These are phyloP conservation scores for Drosophila takahashii DNA, from an alignment of 1,140 invertebrate species.

Conservation along the genomic window DNA sequence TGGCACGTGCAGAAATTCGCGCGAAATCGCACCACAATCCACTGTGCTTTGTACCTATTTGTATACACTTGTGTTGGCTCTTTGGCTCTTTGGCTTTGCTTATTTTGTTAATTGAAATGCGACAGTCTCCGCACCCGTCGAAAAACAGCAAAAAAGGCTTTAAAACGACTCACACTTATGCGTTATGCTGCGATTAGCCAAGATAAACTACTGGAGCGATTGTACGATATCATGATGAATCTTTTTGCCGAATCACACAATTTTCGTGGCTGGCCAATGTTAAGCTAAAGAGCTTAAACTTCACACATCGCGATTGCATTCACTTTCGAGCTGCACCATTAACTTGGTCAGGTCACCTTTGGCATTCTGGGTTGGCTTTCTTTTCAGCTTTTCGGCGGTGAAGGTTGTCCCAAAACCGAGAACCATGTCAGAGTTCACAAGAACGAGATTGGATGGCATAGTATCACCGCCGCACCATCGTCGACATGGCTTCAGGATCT, in stretches of 20 bases:
- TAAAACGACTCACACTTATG: conserved; percentile 11
- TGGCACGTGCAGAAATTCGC: conserved; percentile 54
- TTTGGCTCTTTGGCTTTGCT: conserved; percentile 55
- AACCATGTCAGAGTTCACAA: conserved; percentile 36
- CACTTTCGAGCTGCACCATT: conserved; percentile 48
- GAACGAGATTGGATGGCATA: conserved; percentile 22
- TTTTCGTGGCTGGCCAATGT: conserved; percentile 35
- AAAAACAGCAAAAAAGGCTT: conserved; percentile 1
- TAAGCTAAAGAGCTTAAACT: conserved; percentile 11
- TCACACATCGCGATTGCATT: conserved; percentile 43
- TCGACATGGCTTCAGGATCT: conserved; percentile 7
- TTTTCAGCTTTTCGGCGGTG: conserved; percentile 33
- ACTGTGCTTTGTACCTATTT: conserved; percentile 9
- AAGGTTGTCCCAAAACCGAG: conserved; percentile 37
- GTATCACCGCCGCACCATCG: not conserved
- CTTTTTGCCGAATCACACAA: conserved; percentile 43
- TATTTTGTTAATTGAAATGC: conserved; percentile 79
- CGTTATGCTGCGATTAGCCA: conserved; percentile 39
- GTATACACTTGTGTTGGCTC: conserved; percentile 6
- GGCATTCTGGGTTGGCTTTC: conserved; percentile 46
- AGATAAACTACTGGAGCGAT: conserved; percentile 22
- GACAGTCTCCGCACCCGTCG: conserved; percentile 54
- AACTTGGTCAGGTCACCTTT: conserved; percentile 40
- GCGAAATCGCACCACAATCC: conserved; percentile 38
- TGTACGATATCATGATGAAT: conserved; percentile 33